phyloP scores from a whole-genome alignment of 2,113 vertebrate genomes.

The Carassius carassius region DNA sequence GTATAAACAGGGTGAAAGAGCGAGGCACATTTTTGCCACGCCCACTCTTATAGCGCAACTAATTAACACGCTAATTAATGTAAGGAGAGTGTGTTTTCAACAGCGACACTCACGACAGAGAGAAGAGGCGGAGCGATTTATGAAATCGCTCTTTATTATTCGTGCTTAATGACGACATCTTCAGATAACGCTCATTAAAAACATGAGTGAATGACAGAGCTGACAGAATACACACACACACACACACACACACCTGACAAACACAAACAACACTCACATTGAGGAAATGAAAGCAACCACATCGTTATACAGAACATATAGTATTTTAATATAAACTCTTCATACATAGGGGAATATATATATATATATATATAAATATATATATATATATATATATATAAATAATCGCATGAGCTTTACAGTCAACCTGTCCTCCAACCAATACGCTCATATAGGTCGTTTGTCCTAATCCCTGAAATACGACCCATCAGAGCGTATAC shows the following conservation, averaged over 20 bases:
- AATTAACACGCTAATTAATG: constrained; percentile 79
- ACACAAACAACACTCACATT: neutral
- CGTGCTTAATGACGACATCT: constrained; percentile 70
- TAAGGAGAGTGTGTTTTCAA: constrained; percentile 70
- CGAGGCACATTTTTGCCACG: constrained; percentile 62
- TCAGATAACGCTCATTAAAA: constrained; percentile 50
- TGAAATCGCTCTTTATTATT: constrained; percentile 75
- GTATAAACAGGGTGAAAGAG: constrained; percentile 60
- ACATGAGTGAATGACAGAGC: neutral
- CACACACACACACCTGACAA: too few relatives aligned
- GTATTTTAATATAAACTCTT: too few relatives aligned
- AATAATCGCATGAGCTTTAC: too few relatives aligned
- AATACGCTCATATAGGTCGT: too few relatives aligned
- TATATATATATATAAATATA: too few relatives aligned
- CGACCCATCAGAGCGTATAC: too few relatives aligned
- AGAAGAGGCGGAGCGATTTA: constrained; percentile 64
- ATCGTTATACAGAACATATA: neutral
- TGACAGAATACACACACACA: neutral
- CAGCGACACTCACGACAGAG: constrained; percentile 50
- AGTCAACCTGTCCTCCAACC: too few relatives aligned
- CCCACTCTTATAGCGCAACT: constrained; percentile 63
- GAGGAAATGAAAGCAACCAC: neutral
- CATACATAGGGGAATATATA: too few relatives aligned
- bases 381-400: too few relatives aligned
- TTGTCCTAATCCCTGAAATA: too few relatives aligned